These are phyloP conservation scores for Lemur catta DNA, from an alignment of 2,797 vertebrate species.

Conservation along the genomic window DNA sequence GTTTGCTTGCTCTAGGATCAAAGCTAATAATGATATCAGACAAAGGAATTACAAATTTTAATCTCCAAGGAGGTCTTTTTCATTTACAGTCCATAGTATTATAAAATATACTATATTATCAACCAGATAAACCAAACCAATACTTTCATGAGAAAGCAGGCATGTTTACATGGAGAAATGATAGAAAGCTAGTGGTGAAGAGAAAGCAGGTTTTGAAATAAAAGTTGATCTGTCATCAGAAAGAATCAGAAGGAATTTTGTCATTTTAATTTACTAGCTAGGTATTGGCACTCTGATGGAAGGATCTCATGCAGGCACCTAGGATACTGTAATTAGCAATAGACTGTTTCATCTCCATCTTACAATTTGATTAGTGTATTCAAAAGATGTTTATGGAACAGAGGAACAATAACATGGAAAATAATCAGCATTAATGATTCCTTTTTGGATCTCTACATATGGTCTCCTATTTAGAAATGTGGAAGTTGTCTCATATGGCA, in stretches of 20 bases:
- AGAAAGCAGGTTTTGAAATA: constrained; percentile 61
- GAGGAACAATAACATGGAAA: constrained; percentile 62
- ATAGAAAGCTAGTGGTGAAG: constrained; percentile 44
- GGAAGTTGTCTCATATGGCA: not conserved
- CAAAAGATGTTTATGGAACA: constrained; percentile 64
- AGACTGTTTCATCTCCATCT: constrained; percentile 61
- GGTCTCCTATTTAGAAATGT: constrained; percentile 43
- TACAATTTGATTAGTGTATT: constrained; percentile 63
- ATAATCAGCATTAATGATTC: constrained; percentile 60
- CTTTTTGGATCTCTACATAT: constrained; percentile 5
- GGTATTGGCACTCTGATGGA: constrained; percentile 70
- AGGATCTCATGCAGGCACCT: constrained; percentile 67
- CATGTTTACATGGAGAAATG: constrained; percentile 8
- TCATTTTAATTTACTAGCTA: constrained; percentile 74
- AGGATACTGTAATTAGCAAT: constrained; percentile 73
- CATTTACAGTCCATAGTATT: not conserved
- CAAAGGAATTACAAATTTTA: not conserved
- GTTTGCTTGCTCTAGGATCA: not conserved
- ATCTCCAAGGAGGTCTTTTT: not conserved
- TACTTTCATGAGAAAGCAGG: constrained; percentile 1
- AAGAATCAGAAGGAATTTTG: constrained; percentile 51
- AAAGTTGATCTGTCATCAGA: constrained; percentile 50
- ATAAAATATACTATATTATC: not conserved
- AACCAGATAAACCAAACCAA: constrained; percentile 66
- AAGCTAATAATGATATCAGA: not conserved